Evolutionary conservation across 2,888 invertebrate species (phyloP), one percentile per base, ranked within the genome.

Genomic region (Pollenia griseotomentosa): DNA sequence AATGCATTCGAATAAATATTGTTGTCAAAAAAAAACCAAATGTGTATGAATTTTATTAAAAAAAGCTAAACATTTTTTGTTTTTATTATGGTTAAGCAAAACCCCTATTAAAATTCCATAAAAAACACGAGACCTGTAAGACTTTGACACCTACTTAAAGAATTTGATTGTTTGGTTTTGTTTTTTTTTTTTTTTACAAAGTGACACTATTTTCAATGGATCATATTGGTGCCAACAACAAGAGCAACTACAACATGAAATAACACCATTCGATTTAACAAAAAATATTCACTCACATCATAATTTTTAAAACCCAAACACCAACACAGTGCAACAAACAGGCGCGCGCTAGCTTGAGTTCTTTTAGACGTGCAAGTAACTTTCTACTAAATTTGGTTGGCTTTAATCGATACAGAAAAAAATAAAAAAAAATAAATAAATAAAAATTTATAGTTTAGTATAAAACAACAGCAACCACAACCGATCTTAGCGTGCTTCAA

Each of bases 271-370:
- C 40, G 68, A 16, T 53, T 75, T 55, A 83, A 73, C 51, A 66
- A 79, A 73, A 48, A 33, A 33, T 79, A 61, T 65, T 78, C 68
- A 82, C 70, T 84, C 81, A 82, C 74, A 87, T 87, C 81, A 84
- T 68, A 84, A 82, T 87, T 87, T 81, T 44, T 57, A 84, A 82
- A 78, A 87, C 84, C 84, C 74, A 78, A 87, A 78, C 84, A 84
- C 84, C 87, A 87, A 87, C 87, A 84, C 84, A 81, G 40, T 51
- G 53, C 9, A 66, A 48, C 42, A 42, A 53, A 51, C 68, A 66
- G 85, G 77, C 75, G 83, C 63, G 79, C 70, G 75, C 73, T 11
- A 16, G 40, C 63, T 44, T 51, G 61, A 19, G 44, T 33, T 53
- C 44, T 19, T 65, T 70, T 48, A 65, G 61, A 55, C 55, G 51